Evolutionary conservation across 2,888 invertebrate species (phyloP).

Genomic region (Synergus umbraculus): DNA sequence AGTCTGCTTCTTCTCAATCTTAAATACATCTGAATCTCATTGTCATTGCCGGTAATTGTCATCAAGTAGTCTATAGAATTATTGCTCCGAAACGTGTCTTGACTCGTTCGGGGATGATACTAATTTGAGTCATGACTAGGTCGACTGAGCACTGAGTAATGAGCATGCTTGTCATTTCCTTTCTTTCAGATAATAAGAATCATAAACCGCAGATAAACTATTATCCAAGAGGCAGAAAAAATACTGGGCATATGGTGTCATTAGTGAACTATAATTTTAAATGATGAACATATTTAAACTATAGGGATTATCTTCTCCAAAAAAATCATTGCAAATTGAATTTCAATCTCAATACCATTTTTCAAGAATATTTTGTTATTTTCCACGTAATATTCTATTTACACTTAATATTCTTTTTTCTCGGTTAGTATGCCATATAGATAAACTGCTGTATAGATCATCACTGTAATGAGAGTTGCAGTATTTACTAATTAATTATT

Average conservation of each 20-base stretch:
- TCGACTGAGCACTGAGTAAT: neutral
- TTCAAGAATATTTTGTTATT: neutral
- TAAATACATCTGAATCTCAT: slow-evolving; percentile 24
- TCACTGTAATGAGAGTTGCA: neutral
- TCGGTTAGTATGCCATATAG: slow-evolving; percentile 22
- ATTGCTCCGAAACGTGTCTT: slow-evolving; percentile 22
- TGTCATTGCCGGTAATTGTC: slow-evolving; percentile 20
- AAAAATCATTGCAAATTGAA: neutral
- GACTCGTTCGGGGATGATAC: slow-evolving; percentile 21
- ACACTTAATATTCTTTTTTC: neutral
- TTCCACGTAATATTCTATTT: neutral
- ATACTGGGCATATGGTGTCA: neutral
- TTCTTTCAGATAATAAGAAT: neutral
- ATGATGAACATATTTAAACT: neutral
- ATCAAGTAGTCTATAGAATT: slow-evolving; percentile 5
- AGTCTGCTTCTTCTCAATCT: neutral
- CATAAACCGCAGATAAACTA: neutral
- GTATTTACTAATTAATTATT: neutral
- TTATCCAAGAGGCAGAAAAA: neutral
- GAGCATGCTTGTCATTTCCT: slow-evolving; percentile 27
- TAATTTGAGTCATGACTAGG: slow-evolving; percentile 21
- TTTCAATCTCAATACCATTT: neutral
- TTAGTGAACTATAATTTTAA: neutral
- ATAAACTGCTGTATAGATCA: slow-evolving; percentile 21
- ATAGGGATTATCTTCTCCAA: no score